Percentiles rank a stretch among this genome's conserved stretches.
phyloP scores from a whole-genome alignment of 2,113 vertebrate genomes.

The Ailuropoda melanoleuca region DNA sequence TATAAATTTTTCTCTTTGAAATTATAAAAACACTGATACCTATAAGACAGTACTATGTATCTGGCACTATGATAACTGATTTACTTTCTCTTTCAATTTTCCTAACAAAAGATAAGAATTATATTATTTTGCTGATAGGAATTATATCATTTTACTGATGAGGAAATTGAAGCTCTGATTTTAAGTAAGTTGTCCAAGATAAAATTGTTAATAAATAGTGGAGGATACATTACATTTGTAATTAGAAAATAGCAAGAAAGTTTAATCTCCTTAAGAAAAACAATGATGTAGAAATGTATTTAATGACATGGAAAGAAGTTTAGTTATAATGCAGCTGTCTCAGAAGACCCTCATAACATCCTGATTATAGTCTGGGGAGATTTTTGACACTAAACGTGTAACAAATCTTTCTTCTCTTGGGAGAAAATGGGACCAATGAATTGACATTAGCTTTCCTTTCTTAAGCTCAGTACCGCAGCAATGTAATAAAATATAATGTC shows the following conservation, averaged over 20 bases:
- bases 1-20: background rate
- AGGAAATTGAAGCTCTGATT: background rate
- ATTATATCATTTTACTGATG: background rate
- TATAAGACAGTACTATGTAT: background rate
- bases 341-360: background rate
- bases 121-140: background rate
- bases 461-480: background rate
- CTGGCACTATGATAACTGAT: background rate
- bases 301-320: background rate
- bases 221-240: background rate
- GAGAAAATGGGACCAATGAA: background rate
- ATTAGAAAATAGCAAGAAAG: background rate
- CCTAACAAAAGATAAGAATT: background rate
- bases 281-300: background rate
- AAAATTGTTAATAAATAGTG: background rate
- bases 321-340: background rate
- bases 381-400: background rate
- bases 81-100: conserved; percentile 40
- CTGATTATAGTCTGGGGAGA: background rate
- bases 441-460: background rate
- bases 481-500: background rate
- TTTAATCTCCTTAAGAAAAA: conserved; percentile 5
- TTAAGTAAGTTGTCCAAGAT: conserved; percentile 19
- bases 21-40: background rate
- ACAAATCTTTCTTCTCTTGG: background rate